Evolutionary conservation across 2,888 invertebrate genomes (phyloP).

Genomic region (Meganola albula): DNA sequence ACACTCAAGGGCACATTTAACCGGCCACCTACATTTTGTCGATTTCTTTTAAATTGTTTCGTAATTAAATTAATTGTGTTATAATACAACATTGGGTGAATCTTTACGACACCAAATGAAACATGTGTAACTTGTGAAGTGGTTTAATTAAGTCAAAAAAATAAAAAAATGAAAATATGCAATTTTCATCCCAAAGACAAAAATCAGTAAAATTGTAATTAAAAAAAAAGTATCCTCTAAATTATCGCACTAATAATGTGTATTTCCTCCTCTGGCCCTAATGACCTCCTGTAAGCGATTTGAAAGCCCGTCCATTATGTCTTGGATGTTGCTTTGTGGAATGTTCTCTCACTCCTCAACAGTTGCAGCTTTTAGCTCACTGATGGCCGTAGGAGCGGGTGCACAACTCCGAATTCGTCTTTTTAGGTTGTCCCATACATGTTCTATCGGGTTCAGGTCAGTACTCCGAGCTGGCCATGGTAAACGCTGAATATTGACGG

Average conservation of each 20-base stretch:
- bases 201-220: too few species aligned
- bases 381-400: neutral
- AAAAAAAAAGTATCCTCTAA: too few species aligned
- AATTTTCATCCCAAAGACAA: too few species aligned
- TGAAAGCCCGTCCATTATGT: conserved; percentile 1
- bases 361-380: conserved; percentile 1
- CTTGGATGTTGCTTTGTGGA: conserved; percentile 1
- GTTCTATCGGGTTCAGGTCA: conserved; percentile 4
- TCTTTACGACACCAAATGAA: too few species aligned
- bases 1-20: too few species aligned
- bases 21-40: too few species aligned
- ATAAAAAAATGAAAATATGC: too few species aligned
- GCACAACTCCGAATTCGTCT: conserved; percentile 1
- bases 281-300: conserved; percentile 7
- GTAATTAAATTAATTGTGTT: too few species aligned
- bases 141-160: too few species aligned
- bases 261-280: conserved; percentile 1
- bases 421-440: conserved; percentile 5
- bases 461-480: conserved; percentile 3
- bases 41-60: too few species aligned
- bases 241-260: neutral
- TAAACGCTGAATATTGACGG: conserved; percentile 2
- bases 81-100: too few species aligned
- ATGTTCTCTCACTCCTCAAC: conserved; percentile 2
- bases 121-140: too few species aligned